A percentile compares a stretch with the other conserved stretches of the same genome.
These are phyloP conservation scores for Ommatoiulus sabulosus DNA, from an alignment of 2,888 invertebrate species.

Conservation along the genomic window DNA sequence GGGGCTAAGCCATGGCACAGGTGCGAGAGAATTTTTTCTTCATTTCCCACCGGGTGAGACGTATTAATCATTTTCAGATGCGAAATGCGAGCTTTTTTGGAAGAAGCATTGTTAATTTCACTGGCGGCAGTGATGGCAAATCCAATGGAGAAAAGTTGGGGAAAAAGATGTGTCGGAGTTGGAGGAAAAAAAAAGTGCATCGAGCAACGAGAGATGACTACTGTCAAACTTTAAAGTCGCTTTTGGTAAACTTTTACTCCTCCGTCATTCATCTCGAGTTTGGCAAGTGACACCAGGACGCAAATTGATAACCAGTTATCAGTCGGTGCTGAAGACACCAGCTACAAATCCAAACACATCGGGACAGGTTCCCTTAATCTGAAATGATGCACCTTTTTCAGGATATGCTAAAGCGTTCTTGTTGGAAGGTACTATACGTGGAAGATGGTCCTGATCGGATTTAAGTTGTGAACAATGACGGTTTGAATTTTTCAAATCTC, in stretches of 20 bases:
- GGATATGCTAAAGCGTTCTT: too few species aligned
- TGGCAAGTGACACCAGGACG: background rate
- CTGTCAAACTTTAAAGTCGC: too few species aligned
- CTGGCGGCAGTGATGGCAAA: background rate
- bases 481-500: too few species aligned
- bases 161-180: background rate
- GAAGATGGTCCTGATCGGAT: too few species aligned
- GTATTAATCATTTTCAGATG: constrained; percentile 27
- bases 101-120: background rate
- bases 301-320: background rate
- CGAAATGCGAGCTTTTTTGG: background rate
- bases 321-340: too few species aligned
- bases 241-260: background rate
- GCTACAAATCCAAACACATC: too few species aligned
- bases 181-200: background rate
- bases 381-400: too few species aligned
- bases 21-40: constrained; percentile 2
- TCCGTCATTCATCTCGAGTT: too few species aligned
- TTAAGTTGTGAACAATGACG: too few species aligned
- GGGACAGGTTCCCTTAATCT: too few species aligned
- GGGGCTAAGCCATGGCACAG: constrained; percentile 5
- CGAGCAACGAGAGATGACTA: too few species aligned
- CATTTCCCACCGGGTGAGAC: constrained; percentile 11
- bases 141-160: background rate
- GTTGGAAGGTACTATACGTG: too few species aligned